These are phyloP conservation scores for Oasisia sp. DNA, from an alignment of 2,888 invertebrate species.

Conservation along the genomic window DNA sequence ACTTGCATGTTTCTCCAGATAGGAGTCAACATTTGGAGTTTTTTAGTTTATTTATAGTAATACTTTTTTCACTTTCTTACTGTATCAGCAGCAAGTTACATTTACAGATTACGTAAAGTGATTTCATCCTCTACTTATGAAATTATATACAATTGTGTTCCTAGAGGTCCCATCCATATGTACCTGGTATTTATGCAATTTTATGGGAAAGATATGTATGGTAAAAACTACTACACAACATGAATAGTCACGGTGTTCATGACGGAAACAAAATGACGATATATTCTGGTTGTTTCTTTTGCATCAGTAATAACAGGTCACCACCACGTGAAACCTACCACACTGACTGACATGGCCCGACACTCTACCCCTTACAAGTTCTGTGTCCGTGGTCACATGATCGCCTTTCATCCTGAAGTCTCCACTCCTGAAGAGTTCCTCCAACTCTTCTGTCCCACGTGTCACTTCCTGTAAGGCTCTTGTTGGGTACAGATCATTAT, in stretches of 20 bases:
- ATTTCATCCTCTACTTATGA: too few relatives aligned
- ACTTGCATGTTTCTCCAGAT: too few relatives aligned
- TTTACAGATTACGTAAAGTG: too few relatives aligned
- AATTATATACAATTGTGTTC: too few relatives aligned
- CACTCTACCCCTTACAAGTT: neutral
- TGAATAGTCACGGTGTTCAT: neutral
- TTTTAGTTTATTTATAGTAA: too few relatives aligned
- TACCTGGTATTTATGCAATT: too few relatives aligned
- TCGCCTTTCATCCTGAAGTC: neutral
- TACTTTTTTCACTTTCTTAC: too few relatives aligned
- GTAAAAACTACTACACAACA: too few relatives aligned
- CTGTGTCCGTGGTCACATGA: neutral
- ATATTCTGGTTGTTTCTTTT: neutral
- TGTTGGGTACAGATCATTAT: neutral
- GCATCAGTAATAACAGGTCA: neutral
- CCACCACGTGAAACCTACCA: neutral
- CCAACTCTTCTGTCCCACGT: neutral
- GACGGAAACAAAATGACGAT: neutral
- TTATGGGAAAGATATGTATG: too few relatives aligned
- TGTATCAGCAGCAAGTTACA: too few relatives aligned
- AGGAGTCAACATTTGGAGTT: too few relatives aligned
- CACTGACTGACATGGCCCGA: neutral
- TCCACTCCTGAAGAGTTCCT: neutral
- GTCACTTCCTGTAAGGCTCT: conserved; percentile 1
- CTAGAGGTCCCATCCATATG: too few relatives aligned